Conservation (phyloP, 2,113 vertebrate genomes). For the Trematocara stigmaticum region DNA sequence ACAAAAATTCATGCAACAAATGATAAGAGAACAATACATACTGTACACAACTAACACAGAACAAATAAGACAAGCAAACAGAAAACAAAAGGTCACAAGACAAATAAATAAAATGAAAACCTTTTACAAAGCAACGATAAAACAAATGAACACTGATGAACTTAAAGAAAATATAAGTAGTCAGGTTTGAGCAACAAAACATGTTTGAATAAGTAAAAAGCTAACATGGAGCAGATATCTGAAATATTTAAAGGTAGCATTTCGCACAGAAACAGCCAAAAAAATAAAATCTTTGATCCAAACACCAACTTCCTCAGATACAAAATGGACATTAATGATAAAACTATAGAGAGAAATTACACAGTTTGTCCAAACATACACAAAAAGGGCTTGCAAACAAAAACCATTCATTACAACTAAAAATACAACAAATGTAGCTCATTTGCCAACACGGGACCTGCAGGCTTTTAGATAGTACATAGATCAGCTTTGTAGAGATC, state of each 20-base stretch:
- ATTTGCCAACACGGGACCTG: fast-evolving
- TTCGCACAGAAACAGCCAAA: background rate
- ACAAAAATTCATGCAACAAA: background rate
- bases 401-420: background rate
- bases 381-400: background rate
- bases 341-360: background rate
- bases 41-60: background rate
- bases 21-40: background rate
- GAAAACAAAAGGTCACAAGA: background rate
- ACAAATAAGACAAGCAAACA: background rate
- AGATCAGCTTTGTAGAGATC: background rate
- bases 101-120: background rate
- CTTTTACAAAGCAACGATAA: background rate
- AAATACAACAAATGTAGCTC: background rate
- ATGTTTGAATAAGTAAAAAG: background rate
- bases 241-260: background rate
- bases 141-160: fast-evolving
- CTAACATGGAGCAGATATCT: background rate
- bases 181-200: fast-evolving
- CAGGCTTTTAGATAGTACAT: background rate
- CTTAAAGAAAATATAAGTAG: background rate
- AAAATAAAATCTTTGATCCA: background rate
- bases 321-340: background rate
- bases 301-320: background rate
- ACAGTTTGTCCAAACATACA: background rate